phyloP scores from a whole-genome alignment of 2,888 invertebrate genomes.

The Andrena praecox region DNA sequence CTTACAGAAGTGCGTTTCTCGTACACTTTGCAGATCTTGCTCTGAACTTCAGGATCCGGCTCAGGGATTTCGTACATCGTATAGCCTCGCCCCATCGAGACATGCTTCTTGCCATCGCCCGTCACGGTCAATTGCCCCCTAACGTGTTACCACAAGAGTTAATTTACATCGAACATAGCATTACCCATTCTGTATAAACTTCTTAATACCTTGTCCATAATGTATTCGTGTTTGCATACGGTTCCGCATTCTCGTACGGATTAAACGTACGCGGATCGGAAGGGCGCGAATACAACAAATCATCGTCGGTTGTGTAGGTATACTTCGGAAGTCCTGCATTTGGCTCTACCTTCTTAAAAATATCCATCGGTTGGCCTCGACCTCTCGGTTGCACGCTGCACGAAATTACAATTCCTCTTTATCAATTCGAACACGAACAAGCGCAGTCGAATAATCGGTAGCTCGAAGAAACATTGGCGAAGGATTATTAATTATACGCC shows the following conservation, averaged over 20 bases:
- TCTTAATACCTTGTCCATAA: constrained; percentile 79
- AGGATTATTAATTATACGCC: background rate
- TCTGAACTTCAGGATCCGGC: constrained; percentile 64
- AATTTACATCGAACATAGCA: background rate
- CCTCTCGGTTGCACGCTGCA: constrained; percentile 32
- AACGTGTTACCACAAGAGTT: constrained; percentile 20
- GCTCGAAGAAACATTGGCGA: no score
- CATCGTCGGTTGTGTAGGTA: constrained; percentile 53
- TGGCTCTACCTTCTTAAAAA: constrained; percentile 3
- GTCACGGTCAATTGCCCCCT: constrained; percentile 76
- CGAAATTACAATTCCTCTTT: background rate
- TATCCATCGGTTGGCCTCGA: constrained; percentile 20
- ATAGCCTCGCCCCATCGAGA: constrained; percentile 81
- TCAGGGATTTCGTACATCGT: constrained; percentile 77
- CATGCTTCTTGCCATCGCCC: constrained; percentile 76
- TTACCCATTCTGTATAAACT: background rate
- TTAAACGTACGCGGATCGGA: constrained; percentile 66
- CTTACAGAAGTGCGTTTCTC: constrained; percentile 75
- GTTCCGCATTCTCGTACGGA: constrained; percentile 72
- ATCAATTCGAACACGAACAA: background rate
- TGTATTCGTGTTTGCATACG: constrained; percentile 71
- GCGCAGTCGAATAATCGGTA: background rate
- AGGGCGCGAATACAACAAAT: constrained; percentile 73
- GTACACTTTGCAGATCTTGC: constrained; percentile 64
- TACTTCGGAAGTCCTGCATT: background rate